phyloP scores from a whole-genome alignment of 2,113 vertebrate species.

The Petaurus breviceps region DNA sequence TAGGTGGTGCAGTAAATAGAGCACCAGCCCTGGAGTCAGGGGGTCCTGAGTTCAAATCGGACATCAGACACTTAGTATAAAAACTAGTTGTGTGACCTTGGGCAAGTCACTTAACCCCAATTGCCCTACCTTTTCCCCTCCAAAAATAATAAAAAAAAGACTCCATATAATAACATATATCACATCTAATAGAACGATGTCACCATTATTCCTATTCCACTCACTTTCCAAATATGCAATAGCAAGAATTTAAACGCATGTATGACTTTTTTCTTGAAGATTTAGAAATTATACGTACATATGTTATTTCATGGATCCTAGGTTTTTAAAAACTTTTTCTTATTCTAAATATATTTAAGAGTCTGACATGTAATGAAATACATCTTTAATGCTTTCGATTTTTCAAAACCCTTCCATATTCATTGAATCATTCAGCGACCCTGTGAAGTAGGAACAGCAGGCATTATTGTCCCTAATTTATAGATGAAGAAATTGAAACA shows the following conservation, averaged over 20 bases:
- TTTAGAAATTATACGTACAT: neutral
- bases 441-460: neutral
- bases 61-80: too few relatives aligned
- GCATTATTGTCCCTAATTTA: neutral
- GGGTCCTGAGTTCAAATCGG: too few relatives aligned
- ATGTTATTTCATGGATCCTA: neutral
- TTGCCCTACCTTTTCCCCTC: too few relatives aligned
- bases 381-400: neutral
- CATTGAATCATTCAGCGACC: neutral
- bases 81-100: too few relatives aligned
- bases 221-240: neutral
- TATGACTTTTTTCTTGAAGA: neutral
- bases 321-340: neutral
- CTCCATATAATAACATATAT: too few relatives aligned
- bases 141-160: too few relatives aligned
- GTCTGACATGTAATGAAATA: neutral
- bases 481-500: constrained; percentile 28
- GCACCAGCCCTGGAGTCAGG: too few relatives aligned
- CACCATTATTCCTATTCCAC: neutral
- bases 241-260: neutral
- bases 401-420: neutral
- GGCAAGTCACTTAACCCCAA: too few relatives aligned
- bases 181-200: neutral
- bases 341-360: neutral
- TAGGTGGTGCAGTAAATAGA: too few relatives aligned